A percentile compares a stretch with the other conserved stretches of the same genome.
These are phyloP conservation scores for Cetoscarus ocellatus DNA, from an alignment of 2,797 vertebrate genomes.

Conservation along the genomic window DNA sequence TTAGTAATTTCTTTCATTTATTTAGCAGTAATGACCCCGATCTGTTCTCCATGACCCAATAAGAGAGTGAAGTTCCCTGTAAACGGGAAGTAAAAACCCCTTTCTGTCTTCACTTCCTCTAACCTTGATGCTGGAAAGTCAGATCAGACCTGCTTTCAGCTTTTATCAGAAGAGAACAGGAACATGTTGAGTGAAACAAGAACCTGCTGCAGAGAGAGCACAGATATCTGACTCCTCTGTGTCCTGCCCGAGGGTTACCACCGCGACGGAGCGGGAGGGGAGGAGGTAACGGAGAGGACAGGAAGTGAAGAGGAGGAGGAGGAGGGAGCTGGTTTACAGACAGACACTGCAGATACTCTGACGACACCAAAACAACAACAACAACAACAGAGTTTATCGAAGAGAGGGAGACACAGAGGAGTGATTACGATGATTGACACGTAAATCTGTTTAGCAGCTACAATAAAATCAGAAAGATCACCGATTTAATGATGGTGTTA, in stretches of 20 bases:
- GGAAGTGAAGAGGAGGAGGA: background rate
- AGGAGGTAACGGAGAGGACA: background rate
- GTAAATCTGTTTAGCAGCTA: no score
- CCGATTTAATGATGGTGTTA: no score
- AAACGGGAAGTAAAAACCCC: background rate
- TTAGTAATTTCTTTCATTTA: no score
- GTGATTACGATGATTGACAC: no score
- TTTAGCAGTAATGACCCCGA: no score
- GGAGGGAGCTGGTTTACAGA: background rate
- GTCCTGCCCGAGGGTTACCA: background rate
- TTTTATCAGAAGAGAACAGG: no score
- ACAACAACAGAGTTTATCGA: background rate
- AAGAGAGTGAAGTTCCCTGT: background rate
- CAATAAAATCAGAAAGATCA: no score
- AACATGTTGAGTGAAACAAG: background rate
- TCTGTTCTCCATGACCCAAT: no score
- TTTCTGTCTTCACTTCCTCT: no score
- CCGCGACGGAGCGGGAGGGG: background rate
- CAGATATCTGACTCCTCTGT: background rate
- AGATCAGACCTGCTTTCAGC: background rate
- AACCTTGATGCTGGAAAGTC: background rate
- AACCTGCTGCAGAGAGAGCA: conserved; percentile 3
- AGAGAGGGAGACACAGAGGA: no score
- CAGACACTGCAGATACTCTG: background rate
- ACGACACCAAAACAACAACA: background rate